A percentile compares a stretch with the other conserved stretches of the same genome.
phyloP scores from a whole-genome alignment of 2,888 invertebrate genomes.

The Calliopum simillimum region DNA sequence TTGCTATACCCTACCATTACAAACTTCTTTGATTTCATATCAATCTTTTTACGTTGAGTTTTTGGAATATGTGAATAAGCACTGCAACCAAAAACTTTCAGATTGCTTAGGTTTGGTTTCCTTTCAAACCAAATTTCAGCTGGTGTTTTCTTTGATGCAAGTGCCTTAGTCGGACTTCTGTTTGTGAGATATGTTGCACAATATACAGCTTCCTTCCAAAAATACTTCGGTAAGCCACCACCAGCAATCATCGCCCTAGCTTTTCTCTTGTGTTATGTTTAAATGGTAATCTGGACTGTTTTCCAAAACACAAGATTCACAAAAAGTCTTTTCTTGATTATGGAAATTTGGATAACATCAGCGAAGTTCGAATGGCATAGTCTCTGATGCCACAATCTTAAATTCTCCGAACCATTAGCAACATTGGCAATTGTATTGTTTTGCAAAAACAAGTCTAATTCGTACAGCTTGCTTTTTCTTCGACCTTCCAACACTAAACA shows the following conservation, averaged over 20 bases:
- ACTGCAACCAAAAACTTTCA: slow-evolving; percentile 32
- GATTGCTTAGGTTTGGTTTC: slow-evolving; percentile 25
- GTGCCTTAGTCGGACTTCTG: slow-evolving; percentile 36
- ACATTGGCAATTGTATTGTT: background rate
- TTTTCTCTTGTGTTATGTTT: no score
- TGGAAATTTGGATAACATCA: no score
- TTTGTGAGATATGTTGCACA: slow-evolving; percentile 60
- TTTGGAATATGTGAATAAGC: slow-evolving; percentile 27
- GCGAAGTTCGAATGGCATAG: no score
- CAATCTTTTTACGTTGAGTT: slow-evolving; percentile 19
- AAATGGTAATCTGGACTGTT: no score
- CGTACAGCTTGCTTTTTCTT: background rate
- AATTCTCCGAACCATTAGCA: no score
- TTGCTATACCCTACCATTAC: slow-evolving; percentile 29
- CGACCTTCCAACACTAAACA: background rate
- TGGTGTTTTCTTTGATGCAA: slow-evolving; percentile 42
- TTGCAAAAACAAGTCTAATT: background rate
- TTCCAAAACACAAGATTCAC: no score
- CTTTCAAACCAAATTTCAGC: slow-evolving; percentile 26
- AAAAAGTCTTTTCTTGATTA: no score
- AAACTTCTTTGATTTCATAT: no score
- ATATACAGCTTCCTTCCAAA: slow-evolving; percentile 60
- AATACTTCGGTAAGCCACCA: slow-evolving; percentile 50
- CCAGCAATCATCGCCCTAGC: slow-evolving; percentile 54
- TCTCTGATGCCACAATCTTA: no score